Evolutionary conservation across 2,113 vertebrate species (phyloP).

Genomic region (Thamnaconus septentrionalis): DNA sequence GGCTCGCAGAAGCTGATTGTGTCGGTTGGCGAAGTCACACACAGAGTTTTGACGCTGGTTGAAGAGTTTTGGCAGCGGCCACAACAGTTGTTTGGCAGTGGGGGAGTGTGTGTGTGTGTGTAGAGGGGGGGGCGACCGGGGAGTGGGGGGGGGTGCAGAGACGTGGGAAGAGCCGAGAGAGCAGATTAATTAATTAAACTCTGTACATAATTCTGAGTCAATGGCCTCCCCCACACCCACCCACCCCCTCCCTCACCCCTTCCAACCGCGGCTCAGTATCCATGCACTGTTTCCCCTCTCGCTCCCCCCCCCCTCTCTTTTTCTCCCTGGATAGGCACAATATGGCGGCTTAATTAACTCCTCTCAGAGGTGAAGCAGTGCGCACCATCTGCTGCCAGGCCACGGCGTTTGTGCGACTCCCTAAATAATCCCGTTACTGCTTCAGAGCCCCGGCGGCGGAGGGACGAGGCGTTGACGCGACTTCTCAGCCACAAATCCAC

Average conservation of each 20-base stretch:
- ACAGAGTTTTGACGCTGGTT: slow-evolving; percentile 77
- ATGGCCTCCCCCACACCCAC: slow-evolving; percentile 83
- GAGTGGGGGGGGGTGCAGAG: slow-evolving; percentile 75
- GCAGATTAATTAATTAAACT: slow-evolving; percentile 92
- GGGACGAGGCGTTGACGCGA: slow-evolving; percentile 15
- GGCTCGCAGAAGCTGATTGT: slow-evolving; percentile 83
- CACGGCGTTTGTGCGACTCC: slow-evolving; percentile 96
- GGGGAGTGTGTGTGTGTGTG: too few species aligned
- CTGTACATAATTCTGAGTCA: slow-evolving; percentile 94
- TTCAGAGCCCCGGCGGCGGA: slow-evolving; percentile 61
- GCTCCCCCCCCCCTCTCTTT: slow-evolving; percentile 98
- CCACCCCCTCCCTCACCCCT: too few species aligned
- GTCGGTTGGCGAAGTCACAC: slow-evolving; percentile 85
- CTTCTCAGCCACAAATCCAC: too few species aligned
- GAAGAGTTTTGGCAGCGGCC: slow-evolving; percentile 75
- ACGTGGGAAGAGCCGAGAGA: slow-evolving; percentile 91
- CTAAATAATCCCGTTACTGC: slow-evolving; percentile 96
- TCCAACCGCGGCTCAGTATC: slow-evolving; percentile 83
- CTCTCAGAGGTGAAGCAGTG: slow-evolving; percentile 99
- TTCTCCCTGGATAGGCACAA: slow-evolving; percentile 94
- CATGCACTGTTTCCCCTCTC: slow-evolving; percentile 92
- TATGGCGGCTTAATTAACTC: slow-evolving; percentile 99
- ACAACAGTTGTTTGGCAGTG: too few species aligned
- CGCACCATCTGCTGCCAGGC: slow-evolving; percentile 99
- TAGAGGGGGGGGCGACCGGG: too few species aligned